Base-by-base conservation (phyloP, 92 coral and sea anemone species). In the Siderastrea siderea region DNA sequence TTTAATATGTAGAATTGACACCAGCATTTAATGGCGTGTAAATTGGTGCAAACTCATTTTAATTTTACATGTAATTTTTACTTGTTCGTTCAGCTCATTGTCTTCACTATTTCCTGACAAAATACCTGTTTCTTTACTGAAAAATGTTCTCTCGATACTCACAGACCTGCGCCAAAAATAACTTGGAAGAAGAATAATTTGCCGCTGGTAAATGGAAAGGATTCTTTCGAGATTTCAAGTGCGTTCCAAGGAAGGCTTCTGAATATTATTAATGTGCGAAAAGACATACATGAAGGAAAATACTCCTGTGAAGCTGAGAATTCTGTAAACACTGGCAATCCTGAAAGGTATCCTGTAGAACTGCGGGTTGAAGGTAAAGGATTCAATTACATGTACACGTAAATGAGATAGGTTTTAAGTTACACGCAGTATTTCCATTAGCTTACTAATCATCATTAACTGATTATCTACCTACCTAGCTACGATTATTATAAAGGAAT, bases 231-330 rank as follows among this genome's bases (percentile, higher is more conserved):
- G 44, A 84, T 84, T n/a, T 11, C 65, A 12, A n/a, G 0, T 6
- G 16, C n/a, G 12, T 74, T 49, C 8, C 38, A 19, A 38, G 81
- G 74, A 47, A 55, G 89, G 45, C 82, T 59, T 3, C 77, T 85
- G 0, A 76, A 13, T n/a, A 55, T 85, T 47, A 46, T 19, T 1
- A 8, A 45, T 1, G 83, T 78, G 15, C 5, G 45, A 3, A 38
- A 66, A 38, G 16, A 6, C 8, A 6, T 2, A 13, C 84, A 85
- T 4, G 69, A 85, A 45, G 64, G 12, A 16, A 51, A 6, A 3
- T 85, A 76, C 75, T 8, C 84, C 6, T 85, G 89, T 45, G 77
- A 85, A n/a, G 89, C 89, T 6, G 47, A 55, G 47, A 78, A 84
- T 63, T 1, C 57, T 44, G 13, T 52, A 57, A 75, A 52, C 46